Conservation (phyloP, 2,113 vertebrate genomes). For the Nycticorax nycticorax region DNA sequence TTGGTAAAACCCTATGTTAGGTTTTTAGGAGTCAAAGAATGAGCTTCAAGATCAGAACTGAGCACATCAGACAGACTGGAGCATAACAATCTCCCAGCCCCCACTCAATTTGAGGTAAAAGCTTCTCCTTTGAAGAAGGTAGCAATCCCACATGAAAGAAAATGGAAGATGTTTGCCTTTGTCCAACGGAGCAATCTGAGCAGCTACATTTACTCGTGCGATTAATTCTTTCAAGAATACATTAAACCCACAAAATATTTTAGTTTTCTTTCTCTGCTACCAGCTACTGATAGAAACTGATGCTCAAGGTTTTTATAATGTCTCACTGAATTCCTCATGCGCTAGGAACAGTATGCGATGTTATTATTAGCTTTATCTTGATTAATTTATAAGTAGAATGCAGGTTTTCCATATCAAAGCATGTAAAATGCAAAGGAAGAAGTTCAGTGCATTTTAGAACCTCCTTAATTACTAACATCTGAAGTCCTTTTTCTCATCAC, state of each 20-base stretch:
- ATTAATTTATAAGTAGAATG: constrained; percentile 12
- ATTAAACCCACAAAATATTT: background rate
- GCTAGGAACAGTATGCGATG: background rate
- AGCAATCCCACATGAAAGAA: constrained; percentile 61
- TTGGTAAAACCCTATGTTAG: background rate
- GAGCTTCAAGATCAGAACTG: constrained; percentile 9
- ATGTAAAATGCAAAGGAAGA: background rate
- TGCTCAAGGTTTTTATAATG: background rate
- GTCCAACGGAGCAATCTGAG: constrained; percentile 22
- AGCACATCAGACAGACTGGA: background rate
- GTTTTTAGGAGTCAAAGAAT: background rate
- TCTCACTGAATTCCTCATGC: background rate
- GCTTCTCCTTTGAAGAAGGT: constrained; percentile 59
- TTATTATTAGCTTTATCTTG: constrained; percentile 25
- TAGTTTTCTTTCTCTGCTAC: background rate
- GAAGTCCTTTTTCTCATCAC: background rate
- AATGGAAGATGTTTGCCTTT: constrained; percentile 63
- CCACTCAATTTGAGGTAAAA: constrained; percentile 51
- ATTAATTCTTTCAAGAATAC: constrained; percentile 5
- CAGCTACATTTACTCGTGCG: background rate
- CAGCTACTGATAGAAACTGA: background rate
- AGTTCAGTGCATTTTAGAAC: background rate
- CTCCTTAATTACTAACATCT: background rate
- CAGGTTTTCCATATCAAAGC: constrained; percentile 17
- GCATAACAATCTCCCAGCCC: constrained; percentile 12